phyloP scores from a whole-genome alignment of 2,797 vertebrate genomes.

The Spinibarbus caldwelli region DNA sequence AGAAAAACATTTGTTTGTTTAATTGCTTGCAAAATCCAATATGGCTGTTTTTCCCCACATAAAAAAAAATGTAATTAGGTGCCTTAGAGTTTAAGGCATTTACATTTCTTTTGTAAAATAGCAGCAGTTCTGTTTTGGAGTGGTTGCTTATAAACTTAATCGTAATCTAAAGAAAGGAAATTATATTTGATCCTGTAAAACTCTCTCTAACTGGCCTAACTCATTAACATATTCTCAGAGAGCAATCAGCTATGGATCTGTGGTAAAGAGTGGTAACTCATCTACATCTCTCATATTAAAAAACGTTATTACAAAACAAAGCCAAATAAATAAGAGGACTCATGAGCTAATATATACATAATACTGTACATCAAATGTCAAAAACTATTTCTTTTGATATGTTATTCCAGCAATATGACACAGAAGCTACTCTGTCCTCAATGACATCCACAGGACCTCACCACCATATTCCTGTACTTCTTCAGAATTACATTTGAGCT shows the following conservation, averaged over 20 bases:
- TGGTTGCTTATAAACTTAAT: constrained; percentile 28
- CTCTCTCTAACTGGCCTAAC: constrained; percentile 30
- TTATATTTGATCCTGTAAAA: neutral
- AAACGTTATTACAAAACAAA: constrained; percentile 68
- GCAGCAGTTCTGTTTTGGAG: constrained; percentile 43
- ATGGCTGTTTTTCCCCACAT: neutral
- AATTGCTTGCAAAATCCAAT: neutral
- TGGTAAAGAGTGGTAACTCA: constrained; percentile 38
- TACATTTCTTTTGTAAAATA: constrained; percentile 17
- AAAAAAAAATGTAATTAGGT: neutral
- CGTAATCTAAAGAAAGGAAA: neutral
- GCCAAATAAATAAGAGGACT: constrained; percentile 92
- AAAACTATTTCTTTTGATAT: constrained; percentile 71
- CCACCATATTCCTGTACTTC: constrained; percentile 99
- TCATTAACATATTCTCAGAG: neutral
- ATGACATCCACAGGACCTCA: constrained; percentile 97
- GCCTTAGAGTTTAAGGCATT: neutral
- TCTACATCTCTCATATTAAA: constrained; percentile 25
- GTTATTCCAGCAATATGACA: constrained; percentile 71
- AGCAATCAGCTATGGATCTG: neutral
- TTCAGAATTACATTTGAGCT: constrained; percentile 99
- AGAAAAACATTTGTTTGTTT: neutral
- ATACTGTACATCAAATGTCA: constrained; percentile 91
- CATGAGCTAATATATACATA: constrained; percentile 85
- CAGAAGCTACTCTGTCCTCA: constrained; percentile 69